A percentile compares a stretch with the other conserved stretches of the same genome.
phyloP scores from a whole-genome alignment of 2,888 invertebrate species.

The Leptinotarsa haldemani region DNA sequence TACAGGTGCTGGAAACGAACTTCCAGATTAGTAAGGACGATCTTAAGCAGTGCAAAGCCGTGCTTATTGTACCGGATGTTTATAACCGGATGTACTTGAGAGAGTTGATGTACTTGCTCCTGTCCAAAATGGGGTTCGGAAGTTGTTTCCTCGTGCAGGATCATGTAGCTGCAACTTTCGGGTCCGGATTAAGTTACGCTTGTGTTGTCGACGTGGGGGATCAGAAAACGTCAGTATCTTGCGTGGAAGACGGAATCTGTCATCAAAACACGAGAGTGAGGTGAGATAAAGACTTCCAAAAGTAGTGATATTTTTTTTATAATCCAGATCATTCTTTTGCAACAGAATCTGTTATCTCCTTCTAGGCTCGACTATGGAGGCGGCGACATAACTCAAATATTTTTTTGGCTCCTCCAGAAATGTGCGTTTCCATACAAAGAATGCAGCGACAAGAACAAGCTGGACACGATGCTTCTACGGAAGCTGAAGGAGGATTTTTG shows the following conservation, averaged over 20 bases:
- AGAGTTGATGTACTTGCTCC: slow-evolving; percentile 83
- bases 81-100: slow-evolving; percentile 88
- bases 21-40: slow-evolving; percentile 79
- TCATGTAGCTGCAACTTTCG: slow-evolving; percentile 88
- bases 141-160: slow-evolving; percentile 69
- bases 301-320: neutral
- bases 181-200: slow-evolving; percentile 85
- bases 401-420: slow-evolving; percentile 89
- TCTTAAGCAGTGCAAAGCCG: slow-evolving; percentile 84
- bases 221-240: slow-evolving; percentile 94
- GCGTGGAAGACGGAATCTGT: slow-evolving; percentile 96
- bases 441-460: slow-evolving; percentile 78
- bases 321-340: too few species aligned
- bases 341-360: neutral
- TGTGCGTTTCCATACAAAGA: slow-evolving; percentile 91
- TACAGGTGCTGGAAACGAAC: slow-evolving; percentile 72
- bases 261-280: slow-evolving; percentile 84
- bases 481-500: slow-evolving; percentile 91
- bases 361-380: slow-evolving; percentile 88
- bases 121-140: slow-evolving; percentile 78
- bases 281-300: slow-evolving; percentile 19
- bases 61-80: slow-evolving; percentile 89
- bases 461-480: slow-evolving; percentile 84
- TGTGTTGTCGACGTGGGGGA: slow-evolving; percentile 97
- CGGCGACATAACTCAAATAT: slow-evolving; percentile 89